These are phyloP conservation scores for Oxyscelio sp. DNA, from an alignment of 2,888 invertebrate genomes.

Conservation along the genomic window DNA sequence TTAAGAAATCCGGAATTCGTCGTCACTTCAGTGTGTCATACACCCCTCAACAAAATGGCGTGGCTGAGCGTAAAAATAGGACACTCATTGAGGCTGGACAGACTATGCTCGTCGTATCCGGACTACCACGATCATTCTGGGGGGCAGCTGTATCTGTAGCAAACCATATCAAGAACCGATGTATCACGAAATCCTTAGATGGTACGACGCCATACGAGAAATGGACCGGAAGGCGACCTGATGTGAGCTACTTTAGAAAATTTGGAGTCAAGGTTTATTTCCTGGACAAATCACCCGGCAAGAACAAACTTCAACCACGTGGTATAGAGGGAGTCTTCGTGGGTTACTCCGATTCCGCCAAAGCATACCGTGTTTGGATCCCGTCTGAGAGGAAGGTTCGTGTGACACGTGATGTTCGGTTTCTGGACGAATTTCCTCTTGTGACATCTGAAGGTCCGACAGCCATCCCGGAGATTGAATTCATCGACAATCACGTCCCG, in stretches of 20 bases:
- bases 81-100: constrained; percentile 78
- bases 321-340: not conserved
- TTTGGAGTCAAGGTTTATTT: constrained; percentile 69
- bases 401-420: not conserved
- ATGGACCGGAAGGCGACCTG: constrained; percentile 58
- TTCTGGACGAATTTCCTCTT: not conserved
- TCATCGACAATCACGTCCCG: too few species aligned
- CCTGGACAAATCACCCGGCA: not conserved
- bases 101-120: constrained; percentile 73
- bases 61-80: constrained; percentile 76
- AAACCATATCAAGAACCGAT: constrained; percentile 78
- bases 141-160: constrained; percentile 77
- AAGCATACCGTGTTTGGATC: constrained; percentile 3
- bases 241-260: constrained; percentile 63
- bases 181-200: constrained; percentile 58
- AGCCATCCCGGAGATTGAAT: too few species aligned
- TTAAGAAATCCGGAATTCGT: not conserved
- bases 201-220: constrained; percentile 70
- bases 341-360: not conserved
- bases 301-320: constrained; percentile 3
- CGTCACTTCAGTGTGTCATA: not conserved
- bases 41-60: too few species aligned
- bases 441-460: not conserved
- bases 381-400: constrained; percentile 1
- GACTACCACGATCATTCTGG: constrained; percentile 33